A percentile compares a stretch with the other conserved stretches of the same genome.
Conservation (phyloP, 2,113 vertebrate species). For the Mionectes macconnelli region DNA sequence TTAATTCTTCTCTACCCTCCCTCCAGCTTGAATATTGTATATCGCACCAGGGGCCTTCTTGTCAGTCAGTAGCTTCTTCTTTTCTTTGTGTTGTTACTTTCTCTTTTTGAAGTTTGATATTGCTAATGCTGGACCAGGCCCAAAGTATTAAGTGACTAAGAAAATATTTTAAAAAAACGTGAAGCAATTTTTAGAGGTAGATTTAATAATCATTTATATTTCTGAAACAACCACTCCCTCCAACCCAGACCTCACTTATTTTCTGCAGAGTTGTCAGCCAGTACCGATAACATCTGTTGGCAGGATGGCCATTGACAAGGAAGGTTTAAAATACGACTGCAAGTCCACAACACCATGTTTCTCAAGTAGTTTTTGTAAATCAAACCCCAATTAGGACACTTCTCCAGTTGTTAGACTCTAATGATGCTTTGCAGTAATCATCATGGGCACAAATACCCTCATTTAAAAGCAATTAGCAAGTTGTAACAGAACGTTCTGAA, state of each 20-base stretch:
- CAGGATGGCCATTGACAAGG: neutral
- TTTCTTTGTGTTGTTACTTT: neutral
- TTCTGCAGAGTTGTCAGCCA: neutral
- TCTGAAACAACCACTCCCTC: neutral
- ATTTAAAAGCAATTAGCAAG: slow-evolving; percentile 43
- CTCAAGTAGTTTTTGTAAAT: neutral
- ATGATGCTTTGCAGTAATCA: neutral
- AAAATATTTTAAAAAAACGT: neutral
- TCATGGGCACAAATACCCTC: neutral
- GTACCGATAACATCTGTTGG: neutral
- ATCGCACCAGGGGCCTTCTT: neutral
- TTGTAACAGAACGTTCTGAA: slow-evolving; percentile 32
- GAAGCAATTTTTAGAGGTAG: neutral
- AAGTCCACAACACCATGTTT: neutral
- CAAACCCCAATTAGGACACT: neutral
- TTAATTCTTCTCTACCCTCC: neutral
- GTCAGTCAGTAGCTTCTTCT: neutral
- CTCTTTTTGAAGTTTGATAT: neutral
- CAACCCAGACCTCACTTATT: neutral
- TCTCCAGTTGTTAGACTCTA: neutral
- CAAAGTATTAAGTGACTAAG: neutral
- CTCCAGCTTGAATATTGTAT: fast-evolving
- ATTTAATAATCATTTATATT: neutral
- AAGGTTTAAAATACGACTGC: neutral
- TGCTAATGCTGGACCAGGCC: neutral